Percentiles rank a stretch among this genome's conserved stretches.
Conservation (phyloP, 2,797 vertebrate species). For the Trachurus trachurus region DNA sequence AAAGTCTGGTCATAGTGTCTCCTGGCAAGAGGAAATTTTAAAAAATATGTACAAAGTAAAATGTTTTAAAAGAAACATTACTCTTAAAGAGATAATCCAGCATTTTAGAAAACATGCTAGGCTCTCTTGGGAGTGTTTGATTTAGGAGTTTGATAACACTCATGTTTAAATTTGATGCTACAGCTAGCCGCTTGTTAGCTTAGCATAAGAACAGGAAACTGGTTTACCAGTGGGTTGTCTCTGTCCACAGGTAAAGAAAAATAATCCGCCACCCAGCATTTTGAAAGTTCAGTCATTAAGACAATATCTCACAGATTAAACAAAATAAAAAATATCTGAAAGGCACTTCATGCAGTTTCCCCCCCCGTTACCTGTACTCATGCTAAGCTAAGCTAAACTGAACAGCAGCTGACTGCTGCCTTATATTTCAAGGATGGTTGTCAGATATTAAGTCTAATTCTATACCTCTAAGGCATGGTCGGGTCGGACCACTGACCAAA, state of each 20-base stretch:
- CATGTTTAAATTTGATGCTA: background rate
- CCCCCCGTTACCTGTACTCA: background rate
- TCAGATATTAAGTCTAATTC: too few species aligned
- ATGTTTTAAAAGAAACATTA: background rate
- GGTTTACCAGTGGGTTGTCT: background rate
- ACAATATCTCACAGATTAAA: background rate
- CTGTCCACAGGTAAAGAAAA: background rate
- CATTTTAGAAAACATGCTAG: background rate
- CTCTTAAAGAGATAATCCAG: background rate
- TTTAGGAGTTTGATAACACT: background rate
- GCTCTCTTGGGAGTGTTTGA: background rate
- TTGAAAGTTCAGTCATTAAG: background rate
- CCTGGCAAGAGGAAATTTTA: constrained; percentile 35
- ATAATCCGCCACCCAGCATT: background rate
- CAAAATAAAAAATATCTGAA: background rate
- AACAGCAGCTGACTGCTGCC: background rate
- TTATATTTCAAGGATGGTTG: background rate
- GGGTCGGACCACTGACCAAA: too few species aligned
- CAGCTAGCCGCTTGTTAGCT: background rate
- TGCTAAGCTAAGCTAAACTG: constrained; percentile 37
- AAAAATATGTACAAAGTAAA: constrained; percentile 35
- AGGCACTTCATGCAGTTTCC: background rate
- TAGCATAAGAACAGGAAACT: background rate
- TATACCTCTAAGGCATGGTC: too few species aligned
- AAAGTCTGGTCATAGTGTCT: constrained; percentile 62